Conservation (phyloP, 2,888 invertebrate genomes). For the Tipula helvola region DNA sequence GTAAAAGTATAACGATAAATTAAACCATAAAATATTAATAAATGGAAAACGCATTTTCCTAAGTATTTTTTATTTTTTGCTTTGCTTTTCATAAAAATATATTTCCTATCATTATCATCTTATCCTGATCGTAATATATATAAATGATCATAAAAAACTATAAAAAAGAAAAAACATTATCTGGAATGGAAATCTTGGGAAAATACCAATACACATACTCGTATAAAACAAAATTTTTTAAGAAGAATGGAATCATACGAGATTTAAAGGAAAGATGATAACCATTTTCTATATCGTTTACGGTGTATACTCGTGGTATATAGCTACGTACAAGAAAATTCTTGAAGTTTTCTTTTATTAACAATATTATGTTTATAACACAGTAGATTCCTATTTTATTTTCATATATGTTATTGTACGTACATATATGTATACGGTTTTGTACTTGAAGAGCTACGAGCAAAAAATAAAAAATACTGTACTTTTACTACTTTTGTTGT, state of each 20-base stretch:
- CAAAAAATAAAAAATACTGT: neutral
- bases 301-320: neutral
- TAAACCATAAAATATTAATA: neutral
- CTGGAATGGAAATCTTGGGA: slow-evolving; percentile 4
- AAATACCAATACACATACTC: neutral
- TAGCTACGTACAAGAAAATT: neutral
- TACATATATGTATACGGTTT: neutral
- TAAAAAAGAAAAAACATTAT: neutral
- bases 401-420: neutral
- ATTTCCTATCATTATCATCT: neutral
- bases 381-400: neutral
- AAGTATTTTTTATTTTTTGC: neutral
- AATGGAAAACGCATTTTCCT: neutral
- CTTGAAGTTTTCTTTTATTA: neutral
- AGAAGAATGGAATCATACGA: neutral
- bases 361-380: neutral
- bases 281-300: neutral
- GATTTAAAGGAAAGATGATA: neutral
- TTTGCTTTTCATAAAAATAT: neutral
- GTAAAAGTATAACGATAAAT: neutral
- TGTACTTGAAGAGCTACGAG: neutral
- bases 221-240: neutral
- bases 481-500: neutral
- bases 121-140: neutral
- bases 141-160: neutral